Base-by-base conservation (phyloP, 2,797 vertebrate genomes). In the Gadopsis marmoratus region DNA sequence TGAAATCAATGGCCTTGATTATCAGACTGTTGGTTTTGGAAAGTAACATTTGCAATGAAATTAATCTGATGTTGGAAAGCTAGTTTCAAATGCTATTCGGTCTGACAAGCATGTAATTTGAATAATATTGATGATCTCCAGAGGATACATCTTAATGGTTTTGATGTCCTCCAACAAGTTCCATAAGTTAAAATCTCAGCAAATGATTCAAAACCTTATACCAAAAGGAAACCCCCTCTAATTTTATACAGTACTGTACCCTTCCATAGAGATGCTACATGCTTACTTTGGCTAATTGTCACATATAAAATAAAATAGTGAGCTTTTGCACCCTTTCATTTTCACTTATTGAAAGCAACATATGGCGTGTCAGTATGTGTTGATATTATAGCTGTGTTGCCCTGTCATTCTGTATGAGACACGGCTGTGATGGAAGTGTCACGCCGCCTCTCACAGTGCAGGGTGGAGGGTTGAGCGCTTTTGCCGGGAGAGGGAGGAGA, bases 401-500 rank as follows among this genome's bases (percentile, higher is more conserved):
- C 55, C 56, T 37, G 76, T 81, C 39, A 5, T 80, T 51, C 58
- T 67, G 64, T 76, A 74, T 81, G 69, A 90, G 65, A 84, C 54
- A 35, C 37, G 10, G 70, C 58, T 33, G 41, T 69, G 62, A 23
- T 43, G 59, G 39, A 67, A 60, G 56, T 75, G 79, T 77, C 81
- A 64, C 7, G 7, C 55, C 31, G 41, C 68, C 71, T 80, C 74
- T 80, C 77, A 48, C 56, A 77, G 74, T 74, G 60, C 73, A 64
- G 62, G 76, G 54, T 59, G 53, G 76, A 84, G 80, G 79, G 89
- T 87, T 91, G 90, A 92, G 83, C 88, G 92, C 86, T 89, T 87
- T 85, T 81, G 83, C 88, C n/a, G 37, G 69, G 76, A 88, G 75
- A 86, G 83, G 90, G 91, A 88, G 87, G 88, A 78, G 78, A 87